A percentile compares a stretch with the other conserved stretches of the same genome.
phyloP scores from a whole-genome alignment of 2,113 vertebrate genomes.

The Epinephelus lanceolatus region DNA sequence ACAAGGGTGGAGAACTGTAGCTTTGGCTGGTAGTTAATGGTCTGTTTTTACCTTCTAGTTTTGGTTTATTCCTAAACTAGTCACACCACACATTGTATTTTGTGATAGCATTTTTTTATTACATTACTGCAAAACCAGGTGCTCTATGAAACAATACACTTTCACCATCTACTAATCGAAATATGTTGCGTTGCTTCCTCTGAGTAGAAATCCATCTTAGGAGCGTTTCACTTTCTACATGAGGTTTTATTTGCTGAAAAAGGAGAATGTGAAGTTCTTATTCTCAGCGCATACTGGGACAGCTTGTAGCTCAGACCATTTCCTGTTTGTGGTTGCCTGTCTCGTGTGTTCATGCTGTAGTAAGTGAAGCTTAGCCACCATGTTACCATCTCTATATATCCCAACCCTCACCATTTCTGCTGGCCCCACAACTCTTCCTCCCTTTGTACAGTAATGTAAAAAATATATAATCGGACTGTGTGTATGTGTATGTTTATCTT shows the following conservation, averaged over 20 bases:
- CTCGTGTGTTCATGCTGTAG: constrained; percentile 64
- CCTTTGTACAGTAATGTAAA: constrained; percentile 84
- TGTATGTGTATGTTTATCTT: constrained; percentile 63
- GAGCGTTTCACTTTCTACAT: background rate
- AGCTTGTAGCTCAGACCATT: constrained; percentile 38
- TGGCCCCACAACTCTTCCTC: constrained; percentile 61
- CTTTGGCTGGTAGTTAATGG: background rate
- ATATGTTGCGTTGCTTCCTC: constrained; percentile 19
- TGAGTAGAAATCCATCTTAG: background rate
- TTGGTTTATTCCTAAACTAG: background rate
- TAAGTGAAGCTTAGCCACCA: constrained; percentile 52
- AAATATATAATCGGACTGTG: constrained; percentile 74
- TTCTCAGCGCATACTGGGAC: constrained; percentile 42
- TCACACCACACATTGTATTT: constrained; percentile 8
- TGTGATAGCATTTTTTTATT: constrained; percentile 11
- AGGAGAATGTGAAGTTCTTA: constrained; percentile 19
- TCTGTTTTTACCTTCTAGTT: constrained; percentile 1
- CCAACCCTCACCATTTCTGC: constrained; percentile 57
- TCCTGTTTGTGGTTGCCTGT: constrained; percentile 60
- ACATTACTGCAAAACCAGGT: constrained; percentile 49
- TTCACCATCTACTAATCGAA: constrained; percentile 23
- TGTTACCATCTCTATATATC: constrained; percentile 44
- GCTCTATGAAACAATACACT: constrained; percentile 40
- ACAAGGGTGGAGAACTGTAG: background rate
- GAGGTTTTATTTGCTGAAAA: constrained; percentile 25